Evolutionary conservation across 2,113 vertebrate genomes (phyloP).

Genomic region (Phainopepla nitens): DNA sequence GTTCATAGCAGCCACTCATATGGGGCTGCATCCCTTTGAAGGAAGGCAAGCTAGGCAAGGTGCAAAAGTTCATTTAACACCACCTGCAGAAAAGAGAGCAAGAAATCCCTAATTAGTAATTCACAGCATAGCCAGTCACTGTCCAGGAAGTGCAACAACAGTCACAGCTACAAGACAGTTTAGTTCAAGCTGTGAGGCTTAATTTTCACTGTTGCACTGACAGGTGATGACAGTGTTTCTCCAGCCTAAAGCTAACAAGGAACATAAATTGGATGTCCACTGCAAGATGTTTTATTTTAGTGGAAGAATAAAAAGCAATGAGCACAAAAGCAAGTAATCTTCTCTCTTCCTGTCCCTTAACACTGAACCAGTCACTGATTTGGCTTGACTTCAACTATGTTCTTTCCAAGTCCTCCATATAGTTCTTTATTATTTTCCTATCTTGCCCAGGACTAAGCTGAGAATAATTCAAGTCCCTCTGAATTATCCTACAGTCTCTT

Average conservation of each 20-base stretch:
- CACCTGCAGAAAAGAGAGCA: not conserved
- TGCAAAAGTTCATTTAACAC: not conserved
- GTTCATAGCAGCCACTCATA: not conserved
- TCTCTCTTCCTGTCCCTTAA: not conserved
- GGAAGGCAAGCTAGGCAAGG: not conserved
- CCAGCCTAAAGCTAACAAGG: not conserved
- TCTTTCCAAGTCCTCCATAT: not conserved
- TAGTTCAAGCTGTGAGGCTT: not conserved
- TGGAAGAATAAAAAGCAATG: not conserved
- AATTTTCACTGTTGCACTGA: not conserved
- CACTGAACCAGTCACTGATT: not conserved
- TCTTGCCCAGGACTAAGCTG: not conserved
- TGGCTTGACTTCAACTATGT: not conserved
- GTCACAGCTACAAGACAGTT: not conserved
- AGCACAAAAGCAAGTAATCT: not conserved
- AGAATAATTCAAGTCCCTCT: not conserved
- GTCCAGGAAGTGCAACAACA: not conserved
- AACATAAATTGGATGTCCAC: not conserved
- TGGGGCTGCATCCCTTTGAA: not conserved
- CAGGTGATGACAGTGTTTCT: constrained; percentile 6
- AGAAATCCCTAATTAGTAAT: not conserved
- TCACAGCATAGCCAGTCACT: not conserved
- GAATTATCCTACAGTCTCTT: not conserved
- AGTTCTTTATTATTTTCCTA: not conserved
- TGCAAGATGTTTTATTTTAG: not conserved